These are phyloP conservation scores for Dicentrarchus labrax DNA, from an alignment of 2,113 vertebrate species.

Conservation along the genomic window DNA sequence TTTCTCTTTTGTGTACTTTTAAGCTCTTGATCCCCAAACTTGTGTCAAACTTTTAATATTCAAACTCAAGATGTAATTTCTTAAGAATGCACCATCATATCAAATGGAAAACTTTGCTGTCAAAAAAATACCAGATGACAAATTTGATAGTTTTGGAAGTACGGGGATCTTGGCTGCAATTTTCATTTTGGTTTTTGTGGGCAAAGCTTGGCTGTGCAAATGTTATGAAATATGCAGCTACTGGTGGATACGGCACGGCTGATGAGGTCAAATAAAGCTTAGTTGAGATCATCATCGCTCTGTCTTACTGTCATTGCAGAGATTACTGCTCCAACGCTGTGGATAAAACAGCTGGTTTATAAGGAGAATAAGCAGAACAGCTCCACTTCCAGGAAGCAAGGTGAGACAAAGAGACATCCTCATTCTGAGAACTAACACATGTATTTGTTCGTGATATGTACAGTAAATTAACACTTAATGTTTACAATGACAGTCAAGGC, in stretches of 20 bases:
- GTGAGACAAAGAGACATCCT: conserved; percentile 75
- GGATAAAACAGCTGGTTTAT: conserved; percentile 95
- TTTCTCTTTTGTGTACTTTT: conserved; percentile 18
- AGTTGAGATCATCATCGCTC: conserved; percentile 1
- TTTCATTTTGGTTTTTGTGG: conserved; percentile 47
- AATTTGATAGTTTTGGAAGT: conserved; percentile 51
- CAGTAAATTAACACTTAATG: background rate
- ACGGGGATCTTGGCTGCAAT: conserved; percentile 28
- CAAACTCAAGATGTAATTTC: background rate
- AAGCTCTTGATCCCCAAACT: background rate
- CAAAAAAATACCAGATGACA: conserved; percentile 46
- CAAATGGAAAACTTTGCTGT: conserved; percentile 52
- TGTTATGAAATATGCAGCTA: conserved; percentile 38
- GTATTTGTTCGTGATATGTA: background rate
- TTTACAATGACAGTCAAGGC: too few species aligned
- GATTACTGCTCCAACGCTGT: conserved; percentile 96
- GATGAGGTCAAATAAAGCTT: conserved; percentile 10
- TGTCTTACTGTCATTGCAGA: conserved; percentile 83
- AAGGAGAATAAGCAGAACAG: conserved; percentile 94
- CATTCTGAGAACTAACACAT: background rate
- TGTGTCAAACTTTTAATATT: conserved; percentile 13
- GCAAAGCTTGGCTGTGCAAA: conserved; percentile 14
- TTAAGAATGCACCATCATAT: conserved; percentile 29
- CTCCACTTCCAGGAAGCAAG: conserved; percentile 91
- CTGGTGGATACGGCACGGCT: background rate